Evolutionary conservation across 1,140 invertebrate genomes (phyloP).

Genomic region (Drosophila malerkotliana): DNA sequence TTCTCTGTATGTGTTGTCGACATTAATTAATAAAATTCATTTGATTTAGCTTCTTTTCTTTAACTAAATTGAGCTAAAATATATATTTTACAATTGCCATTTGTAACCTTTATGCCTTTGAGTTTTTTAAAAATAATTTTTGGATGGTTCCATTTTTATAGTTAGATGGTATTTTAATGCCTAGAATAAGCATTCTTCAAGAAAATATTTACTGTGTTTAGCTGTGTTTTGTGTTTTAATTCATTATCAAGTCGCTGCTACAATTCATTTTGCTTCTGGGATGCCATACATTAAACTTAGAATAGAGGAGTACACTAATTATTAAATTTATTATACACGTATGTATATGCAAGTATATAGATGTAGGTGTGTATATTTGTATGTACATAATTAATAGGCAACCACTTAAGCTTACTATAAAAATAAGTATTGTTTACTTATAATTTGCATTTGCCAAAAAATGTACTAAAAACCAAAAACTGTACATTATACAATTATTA

Average conservation of each 20-base stretch:
- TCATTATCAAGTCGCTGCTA: constrained; percentile 59
- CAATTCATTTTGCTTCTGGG: constrained; percentile 74
- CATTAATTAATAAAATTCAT: constrained; percentile 47
- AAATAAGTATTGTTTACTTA: constrained; percentile 67
- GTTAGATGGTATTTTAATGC: constrained; percentile 15
- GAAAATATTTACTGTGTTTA: constrained; percentile 24
- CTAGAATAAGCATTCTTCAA: constrained; percentile 33
- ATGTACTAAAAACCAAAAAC: constrained; percentile 71
- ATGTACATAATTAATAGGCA: constrained; percentile 80
- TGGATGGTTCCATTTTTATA: constrained; percentile 63
- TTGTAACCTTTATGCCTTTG: constrained; percentile 29
- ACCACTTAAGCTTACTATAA: constrained; percentile 76
- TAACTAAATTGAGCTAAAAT: constrained; percentile 75
- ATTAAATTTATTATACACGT: constrained; percentile 45
- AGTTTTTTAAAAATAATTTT: constrained; percentile 46
- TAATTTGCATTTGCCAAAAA: constrained; percentile 58
- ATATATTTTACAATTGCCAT: constrained; percentile 47
- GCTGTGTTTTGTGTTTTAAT: constrained; percentile 47
- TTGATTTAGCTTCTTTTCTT: constrained; percentile 25
- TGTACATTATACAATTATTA: constrained; percentile 57
- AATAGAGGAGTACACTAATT: constrained; percentile 63
- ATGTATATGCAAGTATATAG: constrained; percentile 48
- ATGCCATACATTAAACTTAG: constrained; percentile 72
- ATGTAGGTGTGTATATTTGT: constrained; percentile 45
- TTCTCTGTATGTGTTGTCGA: constrained; percentile 28